A percentile compares a stretch with the other conserved stretches of the same genome.
Conservation (phyloP, 1,140 invertebrate species). For the Achatina immaculata region DNA sequence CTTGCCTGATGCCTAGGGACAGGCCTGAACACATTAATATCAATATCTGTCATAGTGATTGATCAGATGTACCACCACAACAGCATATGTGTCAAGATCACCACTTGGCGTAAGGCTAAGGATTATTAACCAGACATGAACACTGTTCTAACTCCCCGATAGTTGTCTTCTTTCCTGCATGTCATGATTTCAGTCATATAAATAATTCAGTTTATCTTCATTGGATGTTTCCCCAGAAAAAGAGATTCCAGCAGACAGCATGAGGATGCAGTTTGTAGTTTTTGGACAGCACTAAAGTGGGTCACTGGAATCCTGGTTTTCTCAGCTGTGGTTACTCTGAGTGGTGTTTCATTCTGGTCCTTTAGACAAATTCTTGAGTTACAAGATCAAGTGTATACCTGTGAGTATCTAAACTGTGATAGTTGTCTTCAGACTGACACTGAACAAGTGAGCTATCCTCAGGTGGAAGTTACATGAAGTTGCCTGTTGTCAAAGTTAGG, state of each 20-base stretch:
- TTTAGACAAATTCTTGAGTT: background rate
- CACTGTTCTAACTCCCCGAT: too few relatives aligned
- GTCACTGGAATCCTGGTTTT: background rate
- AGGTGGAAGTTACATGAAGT: background rate
- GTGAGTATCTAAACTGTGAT: slow-evolving; percentile 2
- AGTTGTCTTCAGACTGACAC: background rate
- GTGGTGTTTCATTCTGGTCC: background rate
- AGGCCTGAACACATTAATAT: too few relatives aligned
- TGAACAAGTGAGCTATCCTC: background rate
- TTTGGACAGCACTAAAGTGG: background rate
- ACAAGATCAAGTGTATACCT: background rate
- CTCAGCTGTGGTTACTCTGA: background rate
- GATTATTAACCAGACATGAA: too few relatives aligned
- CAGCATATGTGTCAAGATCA: too few relatives aligned
- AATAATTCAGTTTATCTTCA: too few relatives aligned
- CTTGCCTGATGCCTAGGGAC: too few relatives aligned
- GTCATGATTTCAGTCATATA: too few relatives aligned
- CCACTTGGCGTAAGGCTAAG: too few relatives aligned
- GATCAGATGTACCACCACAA: too few relatives aligned
- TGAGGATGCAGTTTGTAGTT: background rate
- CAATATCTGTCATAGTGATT: too few relatives aligned
- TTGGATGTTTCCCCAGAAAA: background rate
- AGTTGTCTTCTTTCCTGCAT: too few relatives aligned
- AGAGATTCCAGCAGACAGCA: background rate
- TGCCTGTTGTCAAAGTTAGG: background rate